A percentile compares a stretch with the other conserved stretches of the same genome.
Conservation (phyloP, 2,113 vertebrate genomes). For the Phylloscopus whistleri region DNA sequence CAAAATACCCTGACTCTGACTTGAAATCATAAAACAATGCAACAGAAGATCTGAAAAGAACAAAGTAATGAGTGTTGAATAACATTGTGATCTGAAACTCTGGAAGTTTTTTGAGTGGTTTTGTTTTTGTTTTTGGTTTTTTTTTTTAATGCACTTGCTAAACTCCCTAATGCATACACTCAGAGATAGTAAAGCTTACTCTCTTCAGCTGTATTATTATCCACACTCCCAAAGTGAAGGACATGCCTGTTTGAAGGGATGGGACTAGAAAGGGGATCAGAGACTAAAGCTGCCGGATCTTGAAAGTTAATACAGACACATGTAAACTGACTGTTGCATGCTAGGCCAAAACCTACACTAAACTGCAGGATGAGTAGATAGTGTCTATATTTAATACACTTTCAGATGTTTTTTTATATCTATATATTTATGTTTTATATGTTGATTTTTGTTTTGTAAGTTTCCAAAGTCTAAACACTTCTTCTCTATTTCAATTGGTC, state of each 20-base stretch:
- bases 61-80: background rate
- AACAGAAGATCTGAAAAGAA: background rate
- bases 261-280: background rate
- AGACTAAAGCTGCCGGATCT: background rate
- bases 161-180: background rate
- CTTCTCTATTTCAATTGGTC: background rate
- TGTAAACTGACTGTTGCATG: background rate
- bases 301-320: background rate
- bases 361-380: background rate
- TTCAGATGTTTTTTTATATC: background rate
- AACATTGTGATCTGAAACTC: background rate
- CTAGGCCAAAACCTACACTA: background rate
- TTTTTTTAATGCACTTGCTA: background rate
- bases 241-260: fast-evolving
- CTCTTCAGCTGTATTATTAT: background rate
- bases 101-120: background rate
- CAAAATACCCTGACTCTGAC: background rate
- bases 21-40: background rate
- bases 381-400: background rate
- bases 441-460: background rate
- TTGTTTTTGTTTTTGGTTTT: no score
- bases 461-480: background rate
- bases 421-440: background rate
- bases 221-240: background rate
- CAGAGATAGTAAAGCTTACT: background rate